Conservation (phyloP, 2,797 vertebrate genomes). For the Rachycentron canadum region DNA sequence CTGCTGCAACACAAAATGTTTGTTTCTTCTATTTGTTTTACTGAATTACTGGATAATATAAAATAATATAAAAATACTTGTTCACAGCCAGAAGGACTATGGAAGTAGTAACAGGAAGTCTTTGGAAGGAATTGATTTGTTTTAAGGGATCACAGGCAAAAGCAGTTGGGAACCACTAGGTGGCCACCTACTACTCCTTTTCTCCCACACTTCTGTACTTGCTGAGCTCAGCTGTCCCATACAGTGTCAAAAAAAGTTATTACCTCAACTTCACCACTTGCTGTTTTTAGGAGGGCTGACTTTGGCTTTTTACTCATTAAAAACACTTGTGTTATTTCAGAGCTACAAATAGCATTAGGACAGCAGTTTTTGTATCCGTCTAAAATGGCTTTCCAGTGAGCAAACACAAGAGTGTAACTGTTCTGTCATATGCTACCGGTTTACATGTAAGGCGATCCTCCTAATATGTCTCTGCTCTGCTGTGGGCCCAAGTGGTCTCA, state of each 20-base stretch:
- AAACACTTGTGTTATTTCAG: conserved; percentile 48
- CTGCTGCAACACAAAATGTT: not conserved
- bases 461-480: conserved; percentile 55
- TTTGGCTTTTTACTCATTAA: conserved; percentile 42
- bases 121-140: not conserved
- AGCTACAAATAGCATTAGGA: conserved; percentile 35
- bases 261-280: conserved; percentile 39
- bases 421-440: conserved; percentile 63
- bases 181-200: conserved; percentile 57
- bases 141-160: not conserved
- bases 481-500: conserved; percentile 65
- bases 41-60: not conserved
- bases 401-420: conserved; percentile 40
- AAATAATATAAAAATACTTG: not conserved
- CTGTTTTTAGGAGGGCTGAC: conserved; percentile 61
- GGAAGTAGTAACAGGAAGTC: too few species aligned
- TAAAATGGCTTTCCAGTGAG: conserved; percentile 37
- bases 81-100: not conserved
- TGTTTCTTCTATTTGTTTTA: not conserved
- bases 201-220: conserved; percentile 8
- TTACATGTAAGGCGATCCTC: conserved; percentile 72
- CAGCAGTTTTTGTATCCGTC: conserved; percentile 26
- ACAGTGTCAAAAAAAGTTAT: conserved; percentile 40
- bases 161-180: conserved; percentile 32
- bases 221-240: conserved; percentile 59